A percentile compares a stretch with the other conserved stretches of the same genome.
phyloP scores from a whole-genome alignment of 2,888 invertebrate species.

The Patella caerulea region DNA sequence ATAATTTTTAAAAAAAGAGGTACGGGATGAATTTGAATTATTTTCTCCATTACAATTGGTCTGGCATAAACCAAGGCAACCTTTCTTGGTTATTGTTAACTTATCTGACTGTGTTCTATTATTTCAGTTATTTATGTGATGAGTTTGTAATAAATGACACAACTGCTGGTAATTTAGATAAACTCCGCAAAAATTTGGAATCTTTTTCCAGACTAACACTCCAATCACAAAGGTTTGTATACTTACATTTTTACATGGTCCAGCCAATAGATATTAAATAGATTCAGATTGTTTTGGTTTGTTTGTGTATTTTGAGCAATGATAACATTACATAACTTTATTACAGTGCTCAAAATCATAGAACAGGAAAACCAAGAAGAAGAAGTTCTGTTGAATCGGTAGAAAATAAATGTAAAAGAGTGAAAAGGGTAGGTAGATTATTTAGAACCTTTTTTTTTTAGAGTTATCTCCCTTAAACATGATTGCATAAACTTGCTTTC shows the following conservation, averaged over 20 bases:
- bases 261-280: too few species aligned
- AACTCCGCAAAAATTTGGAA: constrained; percentile 65
- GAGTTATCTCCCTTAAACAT: too few species aligned
- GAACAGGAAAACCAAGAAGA: constrained; percentile 51
- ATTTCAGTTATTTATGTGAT: constrained; percentile 83
- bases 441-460: too few species aligned
- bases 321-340: constrained; percentile 19
- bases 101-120: constrained; percentile 22
- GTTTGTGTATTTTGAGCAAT: background rate
- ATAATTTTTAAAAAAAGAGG: too few species aligned
- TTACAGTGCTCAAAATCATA: constrained; percentile 52
- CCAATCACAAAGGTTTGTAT: constrained; percentile 27
- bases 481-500: too few species aligned
- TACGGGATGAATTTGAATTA: background rate
- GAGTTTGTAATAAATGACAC: constrained; percentile 84
- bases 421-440: constrained; percentile 48
- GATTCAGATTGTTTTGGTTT: background rate
- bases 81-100: background rate
- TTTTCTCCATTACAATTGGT: background rate
- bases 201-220: constrained; percentile 54
- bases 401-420: constrained; percentile 60
- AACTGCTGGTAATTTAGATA: constrained; percentile 71
- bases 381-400: constrained; percentile 52
- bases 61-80: background rate
- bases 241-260: too few species aligned